Conservation (phyloP, 1,140 invertebrate genomes). For the Eriosoma lanigerum region DNA sequence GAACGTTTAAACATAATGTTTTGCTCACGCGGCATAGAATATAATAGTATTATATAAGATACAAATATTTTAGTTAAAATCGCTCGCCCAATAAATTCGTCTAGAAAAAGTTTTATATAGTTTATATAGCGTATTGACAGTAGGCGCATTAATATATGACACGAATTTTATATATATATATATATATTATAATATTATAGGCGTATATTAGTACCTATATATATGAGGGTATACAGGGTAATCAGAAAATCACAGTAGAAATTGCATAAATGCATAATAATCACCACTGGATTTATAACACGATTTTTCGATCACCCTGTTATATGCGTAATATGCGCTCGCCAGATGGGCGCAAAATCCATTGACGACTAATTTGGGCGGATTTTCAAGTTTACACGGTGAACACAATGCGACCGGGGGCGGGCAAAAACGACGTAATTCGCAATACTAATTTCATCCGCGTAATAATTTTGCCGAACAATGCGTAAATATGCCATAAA, state of each 20-base stretch:
- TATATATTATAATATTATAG: no score
- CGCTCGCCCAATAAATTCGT: background rate
- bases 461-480: constrained; percentile 26
- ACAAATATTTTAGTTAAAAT: background rate
- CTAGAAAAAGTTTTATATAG: background rate
- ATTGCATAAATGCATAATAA: no score
- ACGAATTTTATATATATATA: background rate
- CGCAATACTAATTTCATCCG: constrained; percentile 21
- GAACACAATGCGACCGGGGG: constrained; percentile 19
- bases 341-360: constrained; percentile 22
- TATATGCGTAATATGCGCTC: no score
- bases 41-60: no score
- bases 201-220: no score
- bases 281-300: no score
- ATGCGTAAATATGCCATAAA: constrained; percentile 8
- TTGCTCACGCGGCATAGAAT: background rate
- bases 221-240: no score
- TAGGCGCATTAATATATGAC: background rate
- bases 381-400: constrained; percentile 15
- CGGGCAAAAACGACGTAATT: constrained; percentile 16
- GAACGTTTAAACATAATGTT: no score
- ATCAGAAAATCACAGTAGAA: no score
- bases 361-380: constrained; percentile 4
- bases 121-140: background rate
- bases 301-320: no score